Conservation (phyloP, 2,888 invertebrate species). For the Agrochola litura region DNA sequence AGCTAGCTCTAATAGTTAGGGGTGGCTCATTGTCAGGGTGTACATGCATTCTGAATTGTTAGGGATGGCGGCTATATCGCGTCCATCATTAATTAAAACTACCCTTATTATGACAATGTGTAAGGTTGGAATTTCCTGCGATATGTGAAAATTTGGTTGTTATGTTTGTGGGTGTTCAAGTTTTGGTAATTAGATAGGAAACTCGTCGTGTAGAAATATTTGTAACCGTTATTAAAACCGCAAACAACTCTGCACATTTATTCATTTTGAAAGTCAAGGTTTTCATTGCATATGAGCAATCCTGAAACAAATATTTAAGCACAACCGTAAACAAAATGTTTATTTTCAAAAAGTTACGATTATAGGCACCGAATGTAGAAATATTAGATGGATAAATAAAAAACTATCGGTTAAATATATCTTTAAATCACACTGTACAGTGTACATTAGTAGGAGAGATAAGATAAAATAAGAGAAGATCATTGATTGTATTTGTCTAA, state of each 20-base stretch:
- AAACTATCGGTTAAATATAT: not conserved
- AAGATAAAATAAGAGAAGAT: too few relatives aligned
- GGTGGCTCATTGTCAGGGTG: conserved; percentile 38
- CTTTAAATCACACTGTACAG: not conserved
- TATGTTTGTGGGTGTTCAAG: conserved; percentile 7
- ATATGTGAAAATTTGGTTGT: conserved; percentile 21
- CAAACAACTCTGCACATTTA: not conserved
- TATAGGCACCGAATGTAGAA: not conserved
- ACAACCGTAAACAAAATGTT: not conserved
- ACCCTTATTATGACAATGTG: conserved; percentile 41
- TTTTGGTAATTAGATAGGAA: conserved; percentile 17
- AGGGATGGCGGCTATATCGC: conserved; percentile 21
- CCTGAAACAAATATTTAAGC: not conserved
- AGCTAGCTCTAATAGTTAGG: conserved; percentile 53
- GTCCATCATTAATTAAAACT: conserved; percentile 54
- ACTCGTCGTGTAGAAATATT: conserved; percentile 1
- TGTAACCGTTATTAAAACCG: conserved; percentile 4
- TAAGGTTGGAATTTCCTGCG: conserved; percentile 20
- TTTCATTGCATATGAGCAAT: not conserved
- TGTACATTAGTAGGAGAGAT: too few relatives aligned
- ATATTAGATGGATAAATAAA: not conserved
- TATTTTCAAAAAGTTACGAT: not conserved
- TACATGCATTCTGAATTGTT: conserved; percentile 45
- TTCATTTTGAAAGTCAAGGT: not conserved
- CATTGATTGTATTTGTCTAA: too few relatives aligned